Base-by-base conservation (phyloP, 1,140 invertebrate species). In the Drosophila ercepeae region DNA sequence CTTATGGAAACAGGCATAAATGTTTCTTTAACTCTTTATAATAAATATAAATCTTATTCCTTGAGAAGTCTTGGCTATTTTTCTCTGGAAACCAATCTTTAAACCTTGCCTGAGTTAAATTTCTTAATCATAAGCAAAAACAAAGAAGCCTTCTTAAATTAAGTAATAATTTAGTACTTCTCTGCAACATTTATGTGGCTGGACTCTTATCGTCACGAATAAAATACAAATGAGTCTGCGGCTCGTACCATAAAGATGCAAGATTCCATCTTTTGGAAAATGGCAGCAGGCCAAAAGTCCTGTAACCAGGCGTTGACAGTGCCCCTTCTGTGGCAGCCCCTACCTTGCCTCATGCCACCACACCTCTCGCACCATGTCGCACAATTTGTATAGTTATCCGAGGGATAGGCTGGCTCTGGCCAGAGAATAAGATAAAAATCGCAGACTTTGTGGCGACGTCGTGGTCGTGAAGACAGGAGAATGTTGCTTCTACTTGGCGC, bases 361-460 rank as follows among this genome's bases (percentile, higher is more conserved):
- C 25, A 36, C 42, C 34, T 44, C 9, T 25, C 55, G 69, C 70
- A 68, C 60, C 65, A 79, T 59, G 68, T 42, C 50, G 42, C 46
- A 75, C 71, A 79, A 84, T 79, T 84, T 79, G 79, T 77, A 55
- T 61, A 39, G 72, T 53, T 36, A 49, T 42, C 45, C 41, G 41
- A 48, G 59, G 42, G 23, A 60, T 42, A 60, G 64, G 39, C 70
- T 78, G 69, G 70, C 49, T 52, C 70, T 78, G 69, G 70, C 49
- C 57, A 44, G 55, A 23, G 55, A 13, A 8, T 44, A 16, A 88
- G 81, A 88, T 86, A 65, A 86, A 63, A 88, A 86, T 86, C 82
- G 73, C 82, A 86, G 81, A 86, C 81, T 67, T 50, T 25, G 77
- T 45, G 81, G 73, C 81, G 82, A 52, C 75, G 46, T 44, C 8